Evolutionary conservation across 2,888 invertebrate genomes (phyloP).

Genomic region (Phyllotreta cruciferae): DNA sequence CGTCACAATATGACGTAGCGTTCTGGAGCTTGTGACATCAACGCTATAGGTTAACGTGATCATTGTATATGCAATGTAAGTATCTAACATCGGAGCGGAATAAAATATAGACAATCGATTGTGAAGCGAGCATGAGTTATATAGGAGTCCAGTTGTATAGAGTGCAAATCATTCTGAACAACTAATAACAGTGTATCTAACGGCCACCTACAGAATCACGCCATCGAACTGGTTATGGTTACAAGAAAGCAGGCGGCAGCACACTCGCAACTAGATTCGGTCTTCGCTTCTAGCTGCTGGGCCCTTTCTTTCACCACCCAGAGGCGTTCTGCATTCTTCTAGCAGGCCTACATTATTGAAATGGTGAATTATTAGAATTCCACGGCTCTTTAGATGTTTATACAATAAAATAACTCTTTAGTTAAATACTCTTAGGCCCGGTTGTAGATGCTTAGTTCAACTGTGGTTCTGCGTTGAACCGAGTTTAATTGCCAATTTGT

Average conservation of each 20-base stretch:
- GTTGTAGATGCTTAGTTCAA: no score
- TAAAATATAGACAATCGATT: constrained; percentile 34
- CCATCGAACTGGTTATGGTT: constrained; percentile 51
- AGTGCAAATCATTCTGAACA: constrained; percentile 52
- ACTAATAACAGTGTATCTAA: constrained; percentile 51
- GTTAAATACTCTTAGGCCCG: no score
- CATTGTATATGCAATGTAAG: no score
- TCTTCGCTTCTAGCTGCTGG: constrained; percentile 34
- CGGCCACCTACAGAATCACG: constrained; percentile 57
- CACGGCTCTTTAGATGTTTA: no score
- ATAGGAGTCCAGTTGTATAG: constrained; percentile 41
- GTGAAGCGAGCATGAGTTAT: constrained; percentile 45
- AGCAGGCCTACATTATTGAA: constrained; percentile 37
- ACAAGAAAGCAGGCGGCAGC: constrained; percentile 45
- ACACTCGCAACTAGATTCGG: constrained; percentile 30
- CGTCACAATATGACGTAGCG: no score
- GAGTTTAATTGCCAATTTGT: no score
- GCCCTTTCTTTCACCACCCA: constrained; percentile 38
- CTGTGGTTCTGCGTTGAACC: no score
- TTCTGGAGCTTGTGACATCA: no score
- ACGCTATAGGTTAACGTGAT: no score
- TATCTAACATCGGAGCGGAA: background rate
- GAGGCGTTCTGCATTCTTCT: constrained; percentile 25
- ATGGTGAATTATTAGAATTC: constrained; percentile 7
- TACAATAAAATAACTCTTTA: no score